phyloP scores from a whole-genome alignment of 2,113 vertebrate genomes.

The Zapus hudsonius region DNA sequence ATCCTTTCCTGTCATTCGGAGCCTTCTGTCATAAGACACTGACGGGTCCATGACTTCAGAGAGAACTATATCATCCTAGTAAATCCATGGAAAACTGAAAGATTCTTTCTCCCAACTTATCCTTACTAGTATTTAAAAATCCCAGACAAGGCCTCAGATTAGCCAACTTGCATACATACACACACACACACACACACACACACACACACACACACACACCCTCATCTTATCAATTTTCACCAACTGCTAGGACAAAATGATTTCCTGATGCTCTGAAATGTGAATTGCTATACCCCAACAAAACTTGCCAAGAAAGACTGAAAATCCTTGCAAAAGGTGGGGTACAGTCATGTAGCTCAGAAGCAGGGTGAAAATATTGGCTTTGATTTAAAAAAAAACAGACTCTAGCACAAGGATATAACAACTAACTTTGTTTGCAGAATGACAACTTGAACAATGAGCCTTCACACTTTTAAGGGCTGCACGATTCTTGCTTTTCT shows the following conservation, averaged over 20 bases:
- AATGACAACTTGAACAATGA: background rate
- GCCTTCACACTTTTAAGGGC: background rate
- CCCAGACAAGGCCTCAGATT: background rate
- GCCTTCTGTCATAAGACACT: background rate
- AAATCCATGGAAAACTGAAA: background rate
- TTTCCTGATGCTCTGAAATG: background rate
- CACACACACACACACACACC: background rate
- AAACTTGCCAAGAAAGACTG: background rate
- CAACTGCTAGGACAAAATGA: background rate
- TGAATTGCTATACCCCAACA: background rate
- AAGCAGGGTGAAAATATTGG: background rate
- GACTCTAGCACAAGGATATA: background rate
- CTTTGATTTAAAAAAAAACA: background rate
- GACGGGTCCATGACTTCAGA: background rate
- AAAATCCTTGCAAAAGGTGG: background rate
- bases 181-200: background rate
- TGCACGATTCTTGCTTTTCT: background rate
- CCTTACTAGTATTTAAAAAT: constrained; percentile 11
- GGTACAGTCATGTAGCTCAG: background rate
- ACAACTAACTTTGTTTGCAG: background rate
- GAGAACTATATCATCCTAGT: background rate
- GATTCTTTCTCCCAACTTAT: background rate
- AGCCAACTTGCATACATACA: background rate
- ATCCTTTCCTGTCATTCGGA: background rate
- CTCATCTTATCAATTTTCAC: background rate